Evolutionary conservation across 1,140 invertebrate genomes (phyloP), one percentile per base, ranked within the genome.

Genomic region (Bombus polaris): DNA sequence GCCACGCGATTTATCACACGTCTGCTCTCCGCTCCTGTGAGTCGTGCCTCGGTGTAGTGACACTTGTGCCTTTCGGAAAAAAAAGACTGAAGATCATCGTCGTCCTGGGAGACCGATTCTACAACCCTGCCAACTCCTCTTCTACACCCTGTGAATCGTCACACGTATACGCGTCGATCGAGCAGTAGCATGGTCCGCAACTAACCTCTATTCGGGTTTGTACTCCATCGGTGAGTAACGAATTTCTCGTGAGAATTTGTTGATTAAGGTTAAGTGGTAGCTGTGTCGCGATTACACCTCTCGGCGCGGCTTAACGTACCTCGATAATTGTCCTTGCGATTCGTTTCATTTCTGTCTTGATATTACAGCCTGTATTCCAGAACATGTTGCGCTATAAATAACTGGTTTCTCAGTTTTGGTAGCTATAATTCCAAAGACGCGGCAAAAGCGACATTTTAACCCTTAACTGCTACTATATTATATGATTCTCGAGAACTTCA

Each of bases 41-140:
- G 57, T 85, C 77, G 86, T 86, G 86, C 53, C 47, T 72, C 87
- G 77, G 87, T 88, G 88, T 83, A 73, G 88, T 89, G 88, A 89
- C 88, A 89, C 70, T 85, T 88, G 87, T 88, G 88, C 83, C 74
- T 89, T 88, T 39, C 59, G 53, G 76, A 39, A 22, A 75, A 86
- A 25, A 83, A 53, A 59, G 68, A 83, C 72, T 86, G 79, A 87
- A 62, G 81, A 83, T 28, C 70, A 59, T 42, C 39, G 6, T 65
- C 70, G 62, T 35, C 25, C n/a, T 28, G 68, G 53, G 57, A 35
- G 57, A 32, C 22, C 70, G 37, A 39, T n/a, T 32, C 28, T 13
- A 39, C 47, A 5, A 75, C 57, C 57, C 57, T 62, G 47, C 35
- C 12, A 32, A 57, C 18, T 12, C 25, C 2, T 18, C 39, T 22